These are phyloP conservation scores for Caenorhabditis remanei DNA, from an alignment of 1,140 invertebrate genomes.

Conservation along the genomic window DNA sequence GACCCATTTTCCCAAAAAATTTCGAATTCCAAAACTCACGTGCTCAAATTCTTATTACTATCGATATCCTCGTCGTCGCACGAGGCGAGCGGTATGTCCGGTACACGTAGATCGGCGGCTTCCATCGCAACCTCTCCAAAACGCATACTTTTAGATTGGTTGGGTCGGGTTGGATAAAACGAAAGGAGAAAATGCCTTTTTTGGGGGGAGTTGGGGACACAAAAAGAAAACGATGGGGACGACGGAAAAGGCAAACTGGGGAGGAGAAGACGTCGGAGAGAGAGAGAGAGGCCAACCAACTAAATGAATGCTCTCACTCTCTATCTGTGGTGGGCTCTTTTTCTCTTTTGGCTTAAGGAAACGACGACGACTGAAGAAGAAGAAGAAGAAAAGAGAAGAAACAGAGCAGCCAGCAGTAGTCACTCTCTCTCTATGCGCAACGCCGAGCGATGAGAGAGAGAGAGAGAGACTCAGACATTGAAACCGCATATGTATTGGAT, in stretches of 20 bases:
- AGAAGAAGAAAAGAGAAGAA: neutral
- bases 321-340: neutral
- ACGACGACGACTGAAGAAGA: neutral
- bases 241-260: constrained; percentile 36
- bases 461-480: constrained; percentile 24
- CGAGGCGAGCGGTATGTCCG: constrained; percentile 50
- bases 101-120: constrained; percentile 44
- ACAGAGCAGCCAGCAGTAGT: constrained; percentile 32
- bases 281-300: constrained; percentile 26
- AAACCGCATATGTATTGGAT: constrained; percentile 55
- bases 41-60: constrained; percentile 43
- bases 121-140: constrained; percentile 45
- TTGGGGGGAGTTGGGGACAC: neutral
- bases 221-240: neutral
- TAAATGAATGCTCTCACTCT: constrained; percentile 49
- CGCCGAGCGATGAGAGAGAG: neutral
- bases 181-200: neutral
- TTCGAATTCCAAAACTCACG: neutral
- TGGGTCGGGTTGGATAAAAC: neutral
- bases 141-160: constrained; percentile 37
- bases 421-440: constrained; percentile 24
- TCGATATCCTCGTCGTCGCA: constrained; percentile 45
- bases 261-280: neutral
- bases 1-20: too few relatives aligned
- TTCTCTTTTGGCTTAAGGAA: constrained; percentile 20